Percentiles rank a stretch among this genome's conserved stretches.
Evolutionary conservation across 2,888 invertebrate species (phyloP).

Genomic region (Cryptocheilus praepositus): DNA sequence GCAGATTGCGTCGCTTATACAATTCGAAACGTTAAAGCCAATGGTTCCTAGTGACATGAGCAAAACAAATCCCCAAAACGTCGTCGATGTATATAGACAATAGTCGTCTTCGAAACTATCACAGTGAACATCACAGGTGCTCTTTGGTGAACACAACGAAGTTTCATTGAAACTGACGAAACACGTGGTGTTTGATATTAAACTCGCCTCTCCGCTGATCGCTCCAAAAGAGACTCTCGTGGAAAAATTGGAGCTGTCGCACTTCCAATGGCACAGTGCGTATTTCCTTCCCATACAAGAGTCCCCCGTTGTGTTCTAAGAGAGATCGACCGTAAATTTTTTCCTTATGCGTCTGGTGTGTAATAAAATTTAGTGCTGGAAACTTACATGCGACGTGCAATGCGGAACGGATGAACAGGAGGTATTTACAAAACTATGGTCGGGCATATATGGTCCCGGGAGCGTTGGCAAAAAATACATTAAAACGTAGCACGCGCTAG

Average conservation of each 20-base stretch:
- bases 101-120: conserved; percentile 47
- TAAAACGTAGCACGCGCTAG: conserved; percentile 82
- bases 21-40: conserved; percentile 89
- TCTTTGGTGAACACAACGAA: conserved; percentile 30
- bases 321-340: conserved; percentile 11
- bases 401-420: conserved; percentile 38
- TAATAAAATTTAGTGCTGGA: not conserved
- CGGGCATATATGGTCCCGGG: conserved; percentile 45
- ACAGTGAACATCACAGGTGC: conserved; percentile 56
- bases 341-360: not conserved
- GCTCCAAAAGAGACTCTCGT: conserved; percentile 42
- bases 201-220: conserved; percentile 26
- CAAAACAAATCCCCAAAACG: conserved; percentile 85
- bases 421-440: conserved; percentile 48
- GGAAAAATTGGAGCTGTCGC: conserved; percentile 47
- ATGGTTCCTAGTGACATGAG: conserved; percentile 85
- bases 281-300: conserved; percentile 33
- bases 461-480: conserved; percentile 81
- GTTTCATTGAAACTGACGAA: conserved; percentile 34
- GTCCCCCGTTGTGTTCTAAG: conserved; percentile 26
- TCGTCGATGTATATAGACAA: conserved; percentile 78
- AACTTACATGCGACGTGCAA: conserved; percentile 37
- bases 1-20: conserved; percentile 92
- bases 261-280: conserved; percentile 56
- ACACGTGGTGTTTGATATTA: conserved; percentile 48